Percentiles rank a stretch among this genome's conserved stretches.
phyloP scores from a whole-genome alignment of 2,888 invertebrate genomes.

The Lingula anatina region DNA sequence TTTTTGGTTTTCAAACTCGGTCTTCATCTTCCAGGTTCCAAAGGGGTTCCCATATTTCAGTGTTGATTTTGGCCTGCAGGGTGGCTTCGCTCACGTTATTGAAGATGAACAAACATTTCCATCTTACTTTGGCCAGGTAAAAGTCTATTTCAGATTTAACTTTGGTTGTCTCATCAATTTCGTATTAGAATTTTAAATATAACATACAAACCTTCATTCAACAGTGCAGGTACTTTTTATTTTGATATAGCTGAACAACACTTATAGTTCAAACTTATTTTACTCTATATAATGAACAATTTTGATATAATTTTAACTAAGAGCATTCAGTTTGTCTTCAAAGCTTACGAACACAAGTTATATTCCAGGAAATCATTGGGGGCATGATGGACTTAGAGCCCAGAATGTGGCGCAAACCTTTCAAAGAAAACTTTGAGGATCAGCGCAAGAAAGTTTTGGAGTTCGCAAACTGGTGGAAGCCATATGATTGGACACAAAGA shows the following conservation, averaged over 20 bases:
- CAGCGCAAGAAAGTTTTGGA: conserved; percentile 69
- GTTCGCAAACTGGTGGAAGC: conserved; percentile 49
- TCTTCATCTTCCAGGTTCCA: conserved; percentile 67
- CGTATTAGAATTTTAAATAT: no score
- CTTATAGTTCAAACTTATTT: no score
- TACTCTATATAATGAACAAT: no score
- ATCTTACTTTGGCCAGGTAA: conserved; percentile 80
- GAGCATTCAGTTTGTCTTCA: no score
- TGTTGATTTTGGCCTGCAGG: conserved; percentile 83
- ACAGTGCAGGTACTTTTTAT: no score
- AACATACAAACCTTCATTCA: no score
- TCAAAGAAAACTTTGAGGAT: conserved; percentile 67
- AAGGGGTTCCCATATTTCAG: conserved; percentile 92
- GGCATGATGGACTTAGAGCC: conserved; percentile 89
- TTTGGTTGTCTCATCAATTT: no score
- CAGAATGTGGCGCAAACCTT: conserved; percentile 77
- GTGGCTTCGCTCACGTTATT: conserved; percentile 93
- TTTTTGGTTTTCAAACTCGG: no score
- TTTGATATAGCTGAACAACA: no score
- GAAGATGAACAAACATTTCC: conserved; percentile 88
- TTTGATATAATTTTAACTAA: no score
- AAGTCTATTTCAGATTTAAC: no score
- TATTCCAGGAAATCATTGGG: conserved; percentile 89
- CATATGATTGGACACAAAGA: conserved; percentile 41
- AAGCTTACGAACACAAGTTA: no score